Evolutionary conservation across 35 echinoderm and acorn worm species (phyloP), one percentile per base, ranked within the genome.

Genomic region (Ophioderma brevispina): DNA sequence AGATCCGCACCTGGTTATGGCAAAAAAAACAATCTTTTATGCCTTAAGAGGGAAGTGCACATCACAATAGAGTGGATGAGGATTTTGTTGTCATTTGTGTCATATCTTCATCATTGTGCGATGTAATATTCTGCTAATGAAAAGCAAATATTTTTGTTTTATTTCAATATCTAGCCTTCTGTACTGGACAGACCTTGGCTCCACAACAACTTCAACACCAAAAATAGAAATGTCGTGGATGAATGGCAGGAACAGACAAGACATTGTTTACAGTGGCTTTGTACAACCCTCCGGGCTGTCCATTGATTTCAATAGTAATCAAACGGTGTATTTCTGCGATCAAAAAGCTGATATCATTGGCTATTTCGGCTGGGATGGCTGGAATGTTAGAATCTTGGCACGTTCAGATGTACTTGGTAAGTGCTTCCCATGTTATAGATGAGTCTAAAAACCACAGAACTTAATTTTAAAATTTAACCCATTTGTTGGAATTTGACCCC

Each of bases 241-340:
- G 97, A 92, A 99, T 78, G 97, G 97, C 52, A 75, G 52, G 23
- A 55, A 92, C 18, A 82, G 80, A 40, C 55, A n/a, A 0, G 50
- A 75, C 13, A 31, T 99, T 15, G 59, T 15, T 15, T 70, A 70
- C 59, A 70, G 42, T 18, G 86, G 88, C 23, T 55, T 95, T 23
- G 55, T 87, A 28, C 82, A 95, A 63, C 97, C 97, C 0, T 91
- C 97, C 11, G 97, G 97, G 36, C 37, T 99, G 23, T 38, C 91
- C 28, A 92, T 99, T 28, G 97, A 99, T 80, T 99, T 90, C 63
- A 31, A 85, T 23, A 87, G 88, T 36, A 85, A 90, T 19, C 90
- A 89, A 32, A 89, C 82, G 10, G 90, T 99, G 23, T 99, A 93
- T 76, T 99, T 91, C 76, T 99, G 97, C 80, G 97, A 99, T 86